Evolutionary conservation across 2,888 invertebrate species (phyloP).

Genomic region (Diarsia dahlii): DNA sequence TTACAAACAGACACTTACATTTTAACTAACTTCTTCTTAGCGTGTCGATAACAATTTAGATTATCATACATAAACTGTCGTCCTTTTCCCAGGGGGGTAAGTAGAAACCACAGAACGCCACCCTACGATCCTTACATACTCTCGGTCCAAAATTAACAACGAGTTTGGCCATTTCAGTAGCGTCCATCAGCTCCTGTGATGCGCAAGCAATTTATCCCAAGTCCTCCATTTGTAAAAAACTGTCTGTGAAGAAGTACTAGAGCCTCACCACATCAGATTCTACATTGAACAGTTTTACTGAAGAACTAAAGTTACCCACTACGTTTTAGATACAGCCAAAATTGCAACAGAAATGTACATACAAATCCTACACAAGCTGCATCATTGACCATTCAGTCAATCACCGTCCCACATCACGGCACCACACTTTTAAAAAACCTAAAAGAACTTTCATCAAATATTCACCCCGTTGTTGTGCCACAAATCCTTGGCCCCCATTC

Average conservation of each 20-base stretch:
- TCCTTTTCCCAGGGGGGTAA: too few species aligned
- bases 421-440: conserved; percentile 43
- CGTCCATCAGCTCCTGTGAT: too few species aligned
- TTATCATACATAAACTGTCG: too few species aligned
- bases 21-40: too few species aligned
- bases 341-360: background rate
- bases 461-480: conserved; percentile 66
- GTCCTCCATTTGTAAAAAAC: background rate
- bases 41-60: too few species aligned
- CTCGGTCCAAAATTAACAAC: too few species aligned
- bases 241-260: background rate
- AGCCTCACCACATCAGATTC: background rate
- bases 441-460: conserved; percentile 52
- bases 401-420: conserved; percentile 33
- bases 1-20: too few species aligned
- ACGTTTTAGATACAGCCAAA: background rate
- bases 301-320: background rate
- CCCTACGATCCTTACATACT: too few species aligned
- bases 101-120: too few species aligned
- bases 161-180: too few species aligned
- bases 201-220: too few species aligned
- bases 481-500: conserved; percentile 77
- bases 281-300: background rate
- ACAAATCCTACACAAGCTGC: conserved; percentile 17
- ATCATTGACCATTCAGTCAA: conserved; percentile 43